Evolutionary conservation across 2,888 invertebrate genomes (phyloP).

Genomic region (Mimas tiliae): DNA sequence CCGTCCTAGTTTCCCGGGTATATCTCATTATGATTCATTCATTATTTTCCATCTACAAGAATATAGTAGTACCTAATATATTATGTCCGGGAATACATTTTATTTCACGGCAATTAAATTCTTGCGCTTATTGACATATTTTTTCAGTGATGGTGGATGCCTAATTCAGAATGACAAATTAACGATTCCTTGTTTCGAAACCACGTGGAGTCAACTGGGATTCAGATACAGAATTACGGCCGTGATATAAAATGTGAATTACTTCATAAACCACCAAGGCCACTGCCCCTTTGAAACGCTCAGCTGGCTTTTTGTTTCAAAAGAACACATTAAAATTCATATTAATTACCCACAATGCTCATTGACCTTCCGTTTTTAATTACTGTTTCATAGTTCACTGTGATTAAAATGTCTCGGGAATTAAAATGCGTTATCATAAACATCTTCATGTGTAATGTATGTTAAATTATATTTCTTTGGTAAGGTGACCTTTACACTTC

Average conservation of each 20-base stretch:
- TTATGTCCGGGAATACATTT: no score
- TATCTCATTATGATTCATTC: no score
- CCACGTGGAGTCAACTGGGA: neutral
- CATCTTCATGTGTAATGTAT: conserved; percentile 56
- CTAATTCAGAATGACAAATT: no score
- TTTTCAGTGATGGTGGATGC: no score
- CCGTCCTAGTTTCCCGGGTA: no score
- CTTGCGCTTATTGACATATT: no score
- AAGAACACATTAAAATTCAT: conserved; percentile 76
- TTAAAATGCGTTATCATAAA: conserved; percentile 68
- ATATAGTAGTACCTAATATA: no score
- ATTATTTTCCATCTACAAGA: no score
- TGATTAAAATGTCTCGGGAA: conserved; percentile 76
- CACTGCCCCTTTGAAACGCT: conserved; percentile 80
- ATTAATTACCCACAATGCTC: conserved; percentile 78
- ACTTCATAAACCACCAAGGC: conserved; percentile 66
- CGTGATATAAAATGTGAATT: conserved; percentile 33
- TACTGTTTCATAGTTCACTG: conserved; percentile 81
- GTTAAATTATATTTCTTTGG: neutral
- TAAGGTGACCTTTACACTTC: conserved; percentile 19
- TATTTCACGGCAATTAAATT: no score
- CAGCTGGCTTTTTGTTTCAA: conserved; percentile 76
- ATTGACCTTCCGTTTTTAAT: conserved; percentile 83
- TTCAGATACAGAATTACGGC: neutral
- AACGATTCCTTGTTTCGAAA: neutral